phyloP scores from a whole-genome alignment of 2,797 vertebrate species.

The Gymnocypris eckloni region DNA sequence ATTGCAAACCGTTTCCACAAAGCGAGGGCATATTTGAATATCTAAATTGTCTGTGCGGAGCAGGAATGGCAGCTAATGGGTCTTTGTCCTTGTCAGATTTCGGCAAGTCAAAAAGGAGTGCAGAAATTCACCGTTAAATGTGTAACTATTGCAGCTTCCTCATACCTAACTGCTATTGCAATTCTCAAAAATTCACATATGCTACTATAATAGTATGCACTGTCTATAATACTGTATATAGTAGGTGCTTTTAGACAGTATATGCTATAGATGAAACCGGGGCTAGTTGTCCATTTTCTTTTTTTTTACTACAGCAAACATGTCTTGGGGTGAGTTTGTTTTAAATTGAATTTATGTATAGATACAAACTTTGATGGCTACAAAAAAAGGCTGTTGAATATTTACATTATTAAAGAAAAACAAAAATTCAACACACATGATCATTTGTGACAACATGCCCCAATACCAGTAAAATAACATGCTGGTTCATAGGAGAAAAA shows the following conservation, averaged over 20 bases:
- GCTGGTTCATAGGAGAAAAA: neutral
- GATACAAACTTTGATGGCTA: neutral
- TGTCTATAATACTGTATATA: neutral
- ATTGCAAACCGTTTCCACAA: constrained; percentile 78
- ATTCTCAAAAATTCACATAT: neutral
- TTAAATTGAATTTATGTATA: neutral
- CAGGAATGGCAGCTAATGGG: constrained; percentile 75
- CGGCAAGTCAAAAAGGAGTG: constrained; percentile 69
- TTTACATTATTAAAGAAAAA: neutral
- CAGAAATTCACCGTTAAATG: constrained; percentile 47
- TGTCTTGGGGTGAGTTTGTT: neutral
- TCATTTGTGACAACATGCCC: neutral
- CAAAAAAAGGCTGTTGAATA: neutral
- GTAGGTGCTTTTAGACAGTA: neutral
- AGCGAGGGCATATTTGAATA: constrained; percentile 77
- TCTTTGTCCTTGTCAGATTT: constrained; percentile 75
- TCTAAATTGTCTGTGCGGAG: constrained; percentile 76
- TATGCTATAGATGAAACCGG: neutral
- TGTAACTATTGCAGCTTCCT: constrained; percentile 14
- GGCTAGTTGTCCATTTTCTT: neutral
- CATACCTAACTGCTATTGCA: neutral
- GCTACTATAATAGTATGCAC: neutral
- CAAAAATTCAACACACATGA: neutral
- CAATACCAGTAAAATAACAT: neutral
- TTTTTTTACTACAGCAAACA: neutral